Conservation (phyloP, 2,888 invertebrate species). For the Acleris literana region DNA sequence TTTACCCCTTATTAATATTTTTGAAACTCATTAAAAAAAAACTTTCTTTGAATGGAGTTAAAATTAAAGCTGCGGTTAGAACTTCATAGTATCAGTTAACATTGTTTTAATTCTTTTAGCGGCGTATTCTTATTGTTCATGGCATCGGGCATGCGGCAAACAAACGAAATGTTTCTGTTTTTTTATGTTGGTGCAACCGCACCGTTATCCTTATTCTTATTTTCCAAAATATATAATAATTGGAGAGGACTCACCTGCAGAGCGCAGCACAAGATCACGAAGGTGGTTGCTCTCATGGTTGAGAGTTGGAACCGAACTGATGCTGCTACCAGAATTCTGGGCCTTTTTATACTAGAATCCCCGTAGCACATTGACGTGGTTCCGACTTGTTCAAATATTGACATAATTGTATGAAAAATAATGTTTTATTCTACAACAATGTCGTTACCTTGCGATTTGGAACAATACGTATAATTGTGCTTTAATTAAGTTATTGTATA, state of each 20-base stretch:
- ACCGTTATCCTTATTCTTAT: too few species aligned
- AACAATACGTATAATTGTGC: slow-evolving; percentile 64
- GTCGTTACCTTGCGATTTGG: slow-evolving; percentile 47
- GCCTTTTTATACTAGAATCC: slow-evolving; percentile 65
- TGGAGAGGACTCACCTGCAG: slow-evolving; percentile 67
- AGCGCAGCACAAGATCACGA: slow-evolving; percentile 77
- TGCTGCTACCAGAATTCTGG: slow-evolving; percentile 44
- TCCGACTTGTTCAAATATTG: slow-evolving; percentile 54
- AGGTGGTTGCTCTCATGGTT: slow-evolving; percentile 74
- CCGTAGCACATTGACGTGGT: slow-evolving; percentile 43
- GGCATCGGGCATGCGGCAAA: slow-evolving; percentile 8
- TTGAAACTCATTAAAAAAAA: too few species aligned
- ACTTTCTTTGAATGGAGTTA: too few species aligned
- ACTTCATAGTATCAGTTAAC: too few species aligned
- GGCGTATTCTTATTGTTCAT: background rate
- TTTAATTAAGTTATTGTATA: slow-evolving; percentile 56
- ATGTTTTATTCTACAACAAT: slow-evolving; percentile 55
- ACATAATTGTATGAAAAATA: slow-evolving; percentile 49
- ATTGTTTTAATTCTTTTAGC: too few species aligned
- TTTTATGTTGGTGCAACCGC: too few species aligned
- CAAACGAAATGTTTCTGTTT: background rate
- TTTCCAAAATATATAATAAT: background rate
- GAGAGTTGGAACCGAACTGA: slow-evolving; percentile 78
- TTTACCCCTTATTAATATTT: too few species aligned
- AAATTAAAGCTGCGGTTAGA: too few species aligned